Base-by-base conservation (phyloP, 2,797 vertebrate species). In the Hoplostethus mediterraneus region DNA sequence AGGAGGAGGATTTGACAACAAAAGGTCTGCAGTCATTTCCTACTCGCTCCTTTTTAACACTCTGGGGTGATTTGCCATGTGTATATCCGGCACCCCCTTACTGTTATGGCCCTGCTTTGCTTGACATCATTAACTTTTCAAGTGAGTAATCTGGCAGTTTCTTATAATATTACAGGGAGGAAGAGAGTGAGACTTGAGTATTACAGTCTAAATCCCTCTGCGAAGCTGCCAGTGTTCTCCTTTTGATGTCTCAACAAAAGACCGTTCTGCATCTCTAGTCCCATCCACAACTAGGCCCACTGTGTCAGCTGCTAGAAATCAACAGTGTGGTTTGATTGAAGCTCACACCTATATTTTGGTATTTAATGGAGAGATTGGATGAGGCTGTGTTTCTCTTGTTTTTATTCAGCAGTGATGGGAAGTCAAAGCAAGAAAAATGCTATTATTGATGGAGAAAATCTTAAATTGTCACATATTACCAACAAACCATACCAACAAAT, bases 251-350 rank as follows among this genome's bases (percentile, higher is more conserved):
- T 21, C 21, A 1, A 21, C 21, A 21, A 21, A 21, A 21, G 21
- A 21, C 21, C 1, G 1, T 21, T 21, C 21, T 38, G 48, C 9
- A 63, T 57, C 49, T 21, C 11, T 21, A 0, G 16, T 28, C 45
- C 9, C 16, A 44, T 61, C 13, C 53, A 48, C 57, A 64, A 28
- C 16, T n/a, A 49, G 42, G 36, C 53, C 53, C 4, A 4, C 14
- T 33, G 45, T 38, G 6, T 66, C 71, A 63, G 45, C 45, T 63
- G 67, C 42, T 47, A 28, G 8, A 40, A 71, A 63, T 40, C 70
- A 51, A 16, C 13, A 25, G 16, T 3, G 2, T 21, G 14, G 21
- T 71, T 48, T 6, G 36, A 28, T 59, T 10, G 17, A 56, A 66
- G 12, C 30, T 17, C 16, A 13, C 33, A 1, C 33, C 33, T 33